Percentiles rank a stretch among this genome's conserved stretches.
Evolutionary conservation across 2,888 invertebrate genomes (phyloP).

Genomic region (Nomada lathburiana): DNA sequence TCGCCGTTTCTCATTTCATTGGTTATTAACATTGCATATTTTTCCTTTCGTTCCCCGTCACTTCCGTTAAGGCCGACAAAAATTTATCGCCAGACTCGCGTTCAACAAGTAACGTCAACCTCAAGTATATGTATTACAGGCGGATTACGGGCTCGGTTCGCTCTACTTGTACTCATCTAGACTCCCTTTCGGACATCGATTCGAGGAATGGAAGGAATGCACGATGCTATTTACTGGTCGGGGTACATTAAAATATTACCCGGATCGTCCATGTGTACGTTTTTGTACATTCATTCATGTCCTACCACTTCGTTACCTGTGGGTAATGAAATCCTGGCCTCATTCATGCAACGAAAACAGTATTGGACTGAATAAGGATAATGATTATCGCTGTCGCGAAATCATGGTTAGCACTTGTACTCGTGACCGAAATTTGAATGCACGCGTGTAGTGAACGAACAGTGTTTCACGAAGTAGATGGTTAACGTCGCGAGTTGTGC

Average conservation of each 20-base stretch:
- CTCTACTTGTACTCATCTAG: conserved; percentile 40
- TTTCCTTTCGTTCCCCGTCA: neutral
- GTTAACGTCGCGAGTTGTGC: too few relatives aligned
- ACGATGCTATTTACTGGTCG: conserved; percentile 29
- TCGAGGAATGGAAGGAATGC: conserved; percentile 27
- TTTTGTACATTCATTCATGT: conserved; percentile 32
- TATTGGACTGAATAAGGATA: neutral
- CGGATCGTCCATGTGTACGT: conserved; percentile 31
- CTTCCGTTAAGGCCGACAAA: conserved; percentile 5
- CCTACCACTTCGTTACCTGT: conserved; percentile 30
- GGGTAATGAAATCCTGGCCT: conserved; percentile 18
- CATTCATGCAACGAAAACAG: conserved; percentile 2
- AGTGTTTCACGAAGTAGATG: conserved; percentile 24
- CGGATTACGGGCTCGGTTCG: conserved; percentile 39
- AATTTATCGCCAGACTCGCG: conserved; percentile 8
- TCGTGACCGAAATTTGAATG: neutral
- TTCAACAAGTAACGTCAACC: conserved; percentile 40
- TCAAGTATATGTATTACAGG: conserved; percentile 21
- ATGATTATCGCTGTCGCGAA: conserved; percentile 3
- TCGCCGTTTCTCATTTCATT: neutral
- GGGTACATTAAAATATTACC: conserved; percentile 58
- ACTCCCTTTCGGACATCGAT: conserved; percentile 9
- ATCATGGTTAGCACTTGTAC: conserved; percentile 1
- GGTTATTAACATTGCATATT: neutral
- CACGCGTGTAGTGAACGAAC: neutral